Percentiles rank a stretch among this genome's conserved stretches.
These are phyloP conservation scores for Scaptomyza cyrtandrae DNA, from an alignment of 2,888 invertebrate genomes.

Conservation along the genomic window DNA sequence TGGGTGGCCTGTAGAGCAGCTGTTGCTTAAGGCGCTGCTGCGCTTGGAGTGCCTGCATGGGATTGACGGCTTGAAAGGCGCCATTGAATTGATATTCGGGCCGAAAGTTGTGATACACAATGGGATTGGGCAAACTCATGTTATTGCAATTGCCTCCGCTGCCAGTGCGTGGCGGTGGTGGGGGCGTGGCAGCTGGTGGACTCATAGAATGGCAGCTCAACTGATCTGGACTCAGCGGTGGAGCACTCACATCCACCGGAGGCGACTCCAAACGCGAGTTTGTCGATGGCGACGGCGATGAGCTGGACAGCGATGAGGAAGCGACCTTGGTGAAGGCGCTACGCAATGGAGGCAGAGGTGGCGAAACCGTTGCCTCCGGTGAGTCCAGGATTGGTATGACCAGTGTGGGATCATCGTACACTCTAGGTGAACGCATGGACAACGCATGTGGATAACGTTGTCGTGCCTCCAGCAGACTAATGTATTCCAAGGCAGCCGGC, in stretches of 20 bases:
- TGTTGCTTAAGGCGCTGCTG: constrained; percentile 83
- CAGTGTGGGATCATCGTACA: constrained; percentile 84
- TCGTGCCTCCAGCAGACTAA: constrained; percentile 77
- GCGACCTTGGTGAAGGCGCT: constrained; percentile 94
- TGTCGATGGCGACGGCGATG: constrained; percentile 66
- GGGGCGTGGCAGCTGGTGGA: constrained; percentile 88
- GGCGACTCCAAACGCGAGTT: constrained; percentile 81
- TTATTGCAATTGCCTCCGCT: constrained; percentile 61
- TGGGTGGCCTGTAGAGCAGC: constrained; percentile 80
- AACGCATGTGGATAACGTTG: constrained; percentile 81
- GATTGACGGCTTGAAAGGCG: constrained; percentile 83
- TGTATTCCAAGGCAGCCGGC: constrained; percentile 74
- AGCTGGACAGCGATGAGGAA: constrained; percentile 67
- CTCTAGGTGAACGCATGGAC: constrained; percentile 80
- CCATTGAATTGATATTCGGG: constrained; percentile 84
- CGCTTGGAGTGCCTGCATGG: constrained; percentile 82
- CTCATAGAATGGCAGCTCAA: constrained; percentile 92
- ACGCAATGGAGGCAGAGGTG: constrained; percentile 83
- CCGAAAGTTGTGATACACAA: constrained; percentile 83
- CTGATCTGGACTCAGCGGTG: constrained; percentile 91
- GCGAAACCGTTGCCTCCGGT: constrained; percentile 56
- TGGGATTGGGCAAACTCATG: constrained; percentile 64
- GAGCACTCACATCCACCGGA: constrained; percentile 87
- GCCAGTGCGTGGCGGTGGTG: constrained; percentile 85
- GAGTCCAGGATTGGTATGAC: constrained; percentile 81